A percentile compares a stretch with the other conserved stretches of the same genome.
Evolutionary conservation across 2,888 invertebrate genomes (phyloP).

Genomic region (Melanchra persicariae): DNA sequence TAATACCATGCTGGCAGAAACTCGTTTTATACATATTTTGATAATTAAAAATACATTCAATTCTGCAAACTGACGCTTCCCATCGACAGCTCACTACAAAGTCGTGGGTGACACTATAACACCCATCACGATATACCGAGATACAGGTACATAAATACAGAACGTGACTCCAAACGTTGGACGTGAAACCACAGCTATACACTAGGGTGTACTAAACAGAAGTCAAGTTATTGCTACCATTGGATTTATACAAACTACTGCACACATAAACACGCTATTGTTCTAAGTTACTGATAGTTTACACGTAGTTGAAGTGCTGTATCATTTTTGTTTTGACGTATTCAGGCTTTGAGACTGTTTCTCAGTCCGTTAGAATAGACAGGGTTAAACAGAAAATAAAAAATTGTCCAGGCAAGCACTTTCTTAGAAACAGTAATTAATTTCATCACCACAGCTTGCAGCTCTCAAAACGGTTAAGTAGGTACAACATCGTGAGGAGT

Average conservation of each 20-base stretch:
- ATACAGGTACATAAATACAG: neutral
- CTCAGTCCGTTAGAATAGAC: neutral
- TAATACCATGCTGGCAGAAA: no score
- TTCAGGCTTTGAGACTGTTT: neutral
- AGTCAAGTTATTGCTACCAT: conserved; percentile 13
- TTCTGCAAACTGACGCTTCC: neutral
- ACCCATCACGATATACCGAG: neutral
- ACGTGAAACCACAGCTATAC: neutral
- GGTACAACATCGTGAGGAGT: neutral
- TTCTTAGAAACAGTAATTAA: neutral
- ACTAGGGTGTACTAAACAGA: neutral
- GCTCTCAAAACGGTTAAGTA: neutral
- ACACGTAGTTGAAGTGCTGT: conserved; percentile 18
- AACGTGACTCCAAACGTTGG: conserved; percentile 12
- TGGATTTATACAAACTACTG: neutral
- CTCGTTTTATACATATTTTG: neutral
- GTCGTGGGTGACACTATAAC: conserved; percentile 6
- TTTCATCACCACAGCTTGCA: neutral
- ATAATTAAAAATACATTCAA: neutral
- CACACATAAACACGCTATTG: conserved; percentile 36
- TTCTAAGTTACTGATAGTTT: conserved; percentile 17
- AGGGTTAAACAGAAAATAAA: neutral
- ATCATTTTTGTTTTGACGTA: neutral
- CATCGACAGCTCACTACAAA: neutral
- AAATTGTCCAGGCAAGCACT: neutral